phyloP scores from a whole-genome alignment of 1,140 invertebrate genomes.

The Hesperophylax magnus region DNA sequence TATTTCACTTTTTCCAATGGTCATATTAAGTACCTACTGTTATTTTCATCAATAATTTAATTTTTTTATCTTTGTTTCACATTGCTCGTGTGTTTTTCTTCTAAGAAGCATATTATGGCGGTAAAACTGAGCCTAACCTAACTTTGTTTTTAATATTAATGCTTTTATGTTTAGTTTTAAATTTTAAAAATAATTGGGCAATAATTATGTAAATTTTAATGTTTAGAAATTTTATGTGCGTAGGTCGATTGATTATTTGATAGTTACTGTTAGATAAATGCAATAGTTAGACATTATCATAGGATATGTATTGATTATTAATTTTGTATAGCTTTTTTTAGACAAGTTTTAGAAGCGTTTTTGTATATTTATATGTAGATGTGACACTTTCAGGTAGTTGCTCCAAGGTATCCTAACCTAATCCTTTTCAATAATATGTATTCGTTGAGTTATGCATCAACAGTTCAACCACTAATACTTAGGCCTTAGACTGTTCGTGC shows the following conservation, averaged over 20 bases:
- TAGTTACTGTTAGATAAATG: constrained; percentile 14
- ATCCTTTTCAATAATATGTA: not conserved
- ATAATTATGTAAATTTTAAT: not conserved
- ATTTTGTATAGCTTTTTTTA: constrained; percentile 33
- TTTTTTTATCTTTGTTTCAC: not conserved
- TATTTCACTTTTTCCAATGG: not conserved
- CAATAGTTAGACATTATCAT: constrained; percentile 20
- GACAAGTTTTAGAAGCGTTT: not conserved
- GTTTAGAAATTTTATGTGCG: not conserved
- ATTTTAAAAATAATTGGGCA: not conserved
- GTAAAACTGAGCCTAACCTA: not conserved
- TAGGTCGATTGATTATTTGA: constrained; percentile 10
- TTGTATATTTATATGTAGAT: constrained; percentile 37
- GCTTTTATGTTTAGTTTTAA: not conserved
- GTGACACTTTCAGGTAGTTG: not conserved
- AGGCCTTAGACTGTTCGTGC: not conserved
- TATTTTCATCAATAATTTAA: not conserved
- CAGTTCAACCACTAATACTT: not conserved
- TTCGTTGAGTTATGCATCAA: not conserved
- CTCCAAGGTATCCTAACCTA: constrained; percentile 2
- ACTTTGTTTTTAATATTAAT: not conserved
- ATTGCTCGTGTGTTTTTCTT: not conserved
- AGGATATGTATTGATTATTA: constrained; percentile 6
- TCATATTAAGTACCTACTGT: constrained; percentile 17
- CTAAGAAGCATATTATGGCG: not conserved